Percentiles rank a stretch among this genome's conserved stretches.
phyloP scores from a whole-genome alignment of 2,113 vertebrate species.

The Dunckerocampus dactyliophorus region DNA sequence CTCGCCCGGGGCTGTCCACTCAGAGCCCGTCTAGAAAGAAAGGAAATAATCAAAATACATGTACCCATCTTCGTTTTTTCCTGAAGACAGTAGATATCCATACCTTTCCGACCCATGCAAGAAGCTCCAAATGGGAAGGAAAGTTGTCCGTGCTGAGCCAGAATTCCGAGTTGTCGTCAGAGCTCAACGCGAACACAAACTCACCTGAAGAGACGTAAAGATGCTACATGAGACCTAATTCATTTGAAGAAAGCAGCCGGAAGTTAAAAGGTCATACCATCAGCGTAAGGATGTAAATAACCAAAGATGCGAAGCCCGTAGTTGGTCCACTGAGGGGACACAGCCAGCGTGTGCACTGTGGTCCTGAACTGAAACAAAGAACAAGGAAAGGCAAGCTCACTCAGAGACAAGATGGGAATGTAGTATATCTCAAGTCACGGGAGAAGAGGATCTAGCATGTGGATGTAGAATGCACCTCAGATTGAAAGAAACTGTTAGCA shows the following conservation, averaged over 20 bases:
- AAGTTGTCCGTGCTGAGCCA: slow-evolving; percentile 87
- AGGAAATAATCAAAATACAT: neutral
- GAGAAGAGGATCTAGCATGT: slow-evolving; percentile 20
- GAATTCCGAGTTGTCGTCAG: slow-evolving; percentile 91
- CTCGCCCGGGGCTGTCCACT: slow-evolving; percentile 92
- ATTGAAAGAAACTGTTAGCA: slow-evolving; percentile 11
- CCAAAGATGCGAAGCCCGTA: slow-evolving; percentile 94
- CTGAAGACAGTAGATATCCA: neutral
- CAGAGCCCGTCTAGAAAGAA: slow-evolving; percentile 78
- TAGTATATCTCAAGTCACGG: slow-evolving; percentile 6
- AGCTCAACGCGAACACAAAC: slow-evolving; percentile 87
- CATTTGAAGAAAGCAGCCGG: neutral
- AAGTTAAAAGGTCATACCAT: slow-evolving; percentile 65
- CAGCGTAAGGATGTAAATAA: slow-evolving; percentile 82
- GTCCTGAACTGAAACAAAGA: slow-evolving; percentile 74
- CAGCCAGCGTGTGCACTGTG: slow-evolving; percentile 82
- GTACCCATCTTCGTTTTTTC: neutral
- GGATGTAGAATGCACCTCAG: slow-evolving; percentile 36
- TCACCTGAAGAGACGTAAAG: slow-evolving; percentile 70
- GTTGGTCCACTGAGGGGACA: slow-evolving; percentile 86
- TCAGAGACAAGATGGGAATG: neutral
- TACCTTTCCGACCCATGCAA: slow-evolving; percentile 90
- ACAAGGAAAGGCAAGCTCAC: slow-evolving; percentile 2
- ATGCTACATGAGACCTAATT: neutral
- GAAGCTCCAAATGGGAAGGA: slow-evolving; percentile 75